phyloP scores from a whole-genome alignment of 2,113 vertebrate genomes.

The Turdus rufiventris region DNA sequence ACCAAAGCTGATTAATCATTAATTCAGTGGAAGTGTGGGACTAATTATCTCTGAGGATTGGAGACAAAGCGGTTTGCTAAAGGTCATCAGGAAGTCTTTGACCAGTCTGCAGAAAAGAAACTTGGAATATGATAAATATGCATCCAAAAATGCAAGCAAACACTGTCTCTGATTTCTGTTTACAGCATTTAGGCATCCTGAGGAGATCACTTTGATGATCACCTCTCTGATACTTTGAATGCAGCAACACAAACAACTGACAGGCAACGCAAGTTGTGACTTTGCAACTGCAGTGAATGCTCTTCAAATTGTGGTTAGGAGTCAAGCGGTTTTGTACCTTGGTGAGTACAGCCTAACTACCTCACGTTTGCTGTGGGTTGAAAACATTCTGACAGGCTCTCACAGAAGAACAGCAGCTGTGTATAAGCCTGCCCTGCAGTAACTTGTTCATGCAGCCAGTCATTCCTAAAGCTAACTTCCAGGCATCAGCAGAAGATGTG shows the following conservation, averaged over 20 bases:
- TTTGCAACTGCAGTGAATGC: neutral
- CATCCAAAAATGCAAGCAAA: neutral
- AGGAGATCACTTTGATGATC: neutral
- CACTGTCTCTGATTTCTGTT: neutral
- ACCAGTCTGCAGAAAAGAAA: neutral
- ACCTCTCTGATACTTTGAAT: neutral
- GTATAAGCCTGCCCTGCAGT: neutral
- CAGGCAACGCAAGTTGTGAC: fast-evolving
- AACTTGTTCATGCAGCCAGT: neutral
- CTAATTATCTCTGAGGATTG: neutral
- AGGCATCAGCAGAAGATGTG: neutral
- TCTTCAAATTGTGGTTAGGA: neutral
- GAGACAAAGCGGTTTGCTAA: neutral
- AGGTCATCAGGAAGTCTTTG: neutral
- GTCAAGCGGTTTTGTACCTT: neutral
- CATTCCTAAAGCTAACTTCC: neutral
- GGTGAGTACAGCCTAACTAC: neutral
- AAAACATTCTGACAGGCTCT: neutral
- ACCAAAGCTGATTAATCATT: neutral
- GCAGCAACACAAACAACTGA: neutral
- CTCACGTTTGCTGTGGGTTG: fast-evolving
- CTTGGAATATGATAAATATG: neutral
- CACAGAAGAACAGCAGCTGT: neutral
- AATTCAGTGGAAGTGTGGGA: neutral
- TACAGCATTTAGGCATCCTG: neutral